phyloP scores from a whole-genome alignment of 1,140 invertebrate genomes.

The Camponotus floridanus region DNA sequence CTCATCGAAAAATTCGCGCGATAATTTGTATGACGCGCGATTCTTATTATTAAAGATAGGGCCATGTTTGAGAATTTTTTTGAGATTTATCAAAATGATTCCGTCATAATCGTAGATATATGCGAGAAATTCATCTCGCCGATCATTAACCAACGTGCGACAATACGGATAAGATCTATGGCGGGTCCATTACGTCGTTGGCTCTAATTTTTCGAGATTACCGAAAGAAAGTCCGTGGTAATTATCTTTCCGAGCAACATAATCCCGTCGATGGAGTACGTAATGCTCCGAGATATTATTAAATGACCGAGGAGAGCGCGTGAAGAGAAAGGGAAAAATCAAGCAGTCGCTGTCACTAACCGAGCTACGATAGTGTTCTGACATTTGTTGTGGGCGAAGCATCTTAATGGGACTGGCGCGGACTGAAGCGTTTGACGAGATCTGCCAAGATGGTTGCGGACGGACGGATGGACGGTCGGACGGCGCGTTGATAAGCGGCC shows the following conservation, averaged over 20 bases:
- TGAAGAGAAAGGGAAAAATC: background rate
- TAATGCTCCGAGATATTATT: background rate
- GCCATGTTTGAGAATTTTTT: background rate
- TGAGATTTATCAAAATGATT: constrained; percentile 19
- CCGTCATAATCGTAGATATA: constrained; percentile 3
- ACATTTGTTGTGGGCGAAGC: constrained; percentile 53
- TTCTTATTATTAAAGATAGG: constrained; percentile 18
- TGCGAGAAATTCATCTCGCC: constrained; percentile 23
- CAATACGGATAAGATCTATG: constrained; percentile 52
- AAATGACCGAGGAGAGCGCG: background rate
- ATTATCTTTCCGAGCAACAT: constrained; percentile 31
- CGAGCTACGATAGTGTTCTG: constrained; percentile 17
- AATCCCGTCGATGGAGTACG: background rate
- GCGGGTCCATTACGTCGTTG: constrained; percentile 31
- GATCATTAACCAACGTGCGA: constrained; percentile 17
- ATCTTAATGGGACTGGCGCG: constrained; percentile 56
- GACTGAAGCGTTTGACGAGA: constrained; percentile 72
- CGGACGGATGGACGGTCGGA: constrained; percentile 30
- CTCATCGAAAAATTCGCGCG: constrained; percentile 9
- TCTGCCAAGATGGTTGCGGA: constrained; percentile 30
- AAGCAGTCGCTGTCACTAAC: constrained; percentile 44
- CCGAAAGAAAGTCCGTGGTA: background rate
- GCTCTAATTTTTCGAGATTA: constrained; percentile 28
- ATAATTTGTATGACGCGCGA: constrained; percentile 14
- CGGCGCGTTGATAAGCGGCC: constrained; percentile 74